These are phyloP conservation scores for Metacarcinus magister DNA, from an alignment of 2,888 invertebrate genomes.

Conservation along the genomic window DNA sequence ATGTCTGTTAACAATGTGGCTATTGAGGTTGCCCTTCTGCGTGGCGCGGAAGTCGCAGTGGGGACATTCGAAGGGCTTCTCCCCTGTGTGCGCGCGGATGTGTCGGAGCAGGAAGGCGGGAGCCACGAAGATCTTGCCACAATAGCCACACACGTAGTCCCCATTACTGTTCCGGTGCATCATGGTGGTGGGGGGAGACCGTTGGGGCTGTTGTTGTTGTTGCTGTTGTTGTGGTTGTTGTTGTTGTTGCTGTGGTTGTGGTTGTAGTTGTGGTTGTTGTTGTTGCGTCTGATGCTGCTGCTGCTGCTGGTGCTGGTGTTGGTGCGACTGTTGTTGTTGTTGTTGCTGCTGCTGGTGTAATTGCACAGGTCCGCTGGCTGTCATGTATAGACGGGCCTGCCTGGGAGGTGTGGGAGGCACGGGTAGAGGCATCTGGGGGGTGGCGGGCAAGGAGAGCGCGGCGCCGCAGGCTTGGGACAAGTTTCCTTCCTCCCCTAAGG, in stretches of 20 bases:
- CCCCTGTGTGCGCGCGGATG: conserved; percentile 73
- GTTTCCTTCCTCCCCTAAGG: conserved; percentile 60
- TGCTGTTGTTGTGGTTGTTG: not conserved
- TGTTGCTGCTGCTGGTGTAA: conserved; percentile 43
- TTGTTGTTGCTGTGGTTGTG: not conserved
- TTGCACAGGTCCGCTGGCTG: conserved; percentile 49
- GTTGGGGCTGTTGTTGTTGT: not conserved
- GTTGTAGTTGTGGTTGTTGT: not conserved
- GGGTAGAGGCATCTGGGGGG: conserved; percentile 68
- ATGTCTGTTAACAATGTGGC: conserved; percentile 78
- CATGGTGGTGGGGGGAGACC: not conserved
- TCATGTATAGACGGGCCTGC: conserved; percentile 32
- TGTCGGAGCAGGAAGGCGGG: conserved; percentile 74
- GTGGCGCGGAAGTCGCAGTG: conserved; percentile 79
- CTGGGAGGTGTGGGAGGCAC: conserved; percentile 53
- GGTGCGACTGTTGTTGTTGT: not conserved
- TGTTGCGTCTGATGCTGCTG: not conserved
- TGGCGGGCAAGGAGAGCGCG: conserved; percentile 62
- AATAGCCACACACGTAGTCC: conserved; percentile 74
- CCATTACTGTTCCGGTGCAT: conserved; percentile 61
- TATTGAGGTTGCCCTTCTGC: conserved; percentile 79
- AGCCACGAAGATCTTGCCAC: conserved; percentile 74
- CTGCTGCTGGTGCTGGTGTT: not conserved
- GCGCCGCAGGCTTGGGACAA: conserved; percentile 62
- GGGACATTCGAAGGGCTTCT: conserved; percentile 76